Conservation (phyloP, 2,888 invertebrate species). For the Melinopterus prodromus region DNA sequence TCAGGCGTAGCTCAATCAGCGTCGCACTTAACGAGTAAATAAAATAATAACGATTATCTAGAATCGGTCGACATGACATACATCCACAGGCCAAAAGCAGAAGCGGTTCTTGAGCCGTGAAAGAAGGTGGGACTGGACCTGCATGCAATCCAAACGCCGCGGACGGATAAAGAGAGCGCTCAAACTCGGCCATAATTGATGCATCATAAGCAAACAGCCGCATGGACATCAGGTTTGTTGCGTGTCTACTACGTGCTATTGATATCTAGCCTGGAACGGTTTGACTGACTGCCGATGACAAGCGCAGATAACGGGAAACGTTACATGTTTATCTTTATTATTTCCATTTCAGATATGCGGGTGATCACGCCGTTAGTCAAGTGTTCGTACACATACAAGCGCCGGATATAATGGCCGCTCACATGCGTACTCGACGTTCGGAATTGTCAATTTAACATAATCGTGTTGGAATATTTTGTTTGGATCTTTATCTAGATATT, state of each 20-base stretch:
- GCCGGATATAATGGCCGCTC: neutral
- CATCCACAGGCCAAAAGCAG: too few species aligned
- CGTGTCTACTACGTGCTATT: neutral
- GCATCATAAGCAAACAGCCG: neutral
- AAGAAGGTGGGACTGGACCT: too few species aligned
- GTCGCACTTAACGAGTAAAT: neutral
- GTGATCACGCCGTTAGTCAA: neutral
- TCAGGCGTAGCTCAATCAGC: neutral
- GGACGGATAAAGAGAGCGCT: too few species aligned
- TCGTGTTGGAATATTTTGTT: neutral
- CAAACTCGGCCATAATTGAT: neutral
- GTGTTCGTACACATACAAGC: neutral
- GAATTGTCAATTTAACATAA: neutral
- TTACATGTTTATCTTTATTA: constrained; percentile 4
- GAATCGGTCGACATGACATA: neutral
- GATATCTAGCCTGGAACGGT: neutral
- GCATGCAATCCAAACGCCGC: too few species aligned
- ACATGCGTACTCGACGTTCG: neutral
- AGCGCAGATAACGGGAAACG: neutral
- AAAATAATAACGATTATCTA: neutral
- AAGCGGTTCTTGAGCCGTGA: too few species aligned
- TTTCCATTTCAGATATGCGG: neutral
- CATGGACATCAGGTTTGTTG: neutral
- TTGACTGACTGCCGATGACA: neutral
- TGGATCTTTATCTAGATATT: neutral